Evolutionary conservation across 1,140 invertebrate species (phyloP).

Genomic region (Hermatobates lingyangjiaoensis): DNA sequence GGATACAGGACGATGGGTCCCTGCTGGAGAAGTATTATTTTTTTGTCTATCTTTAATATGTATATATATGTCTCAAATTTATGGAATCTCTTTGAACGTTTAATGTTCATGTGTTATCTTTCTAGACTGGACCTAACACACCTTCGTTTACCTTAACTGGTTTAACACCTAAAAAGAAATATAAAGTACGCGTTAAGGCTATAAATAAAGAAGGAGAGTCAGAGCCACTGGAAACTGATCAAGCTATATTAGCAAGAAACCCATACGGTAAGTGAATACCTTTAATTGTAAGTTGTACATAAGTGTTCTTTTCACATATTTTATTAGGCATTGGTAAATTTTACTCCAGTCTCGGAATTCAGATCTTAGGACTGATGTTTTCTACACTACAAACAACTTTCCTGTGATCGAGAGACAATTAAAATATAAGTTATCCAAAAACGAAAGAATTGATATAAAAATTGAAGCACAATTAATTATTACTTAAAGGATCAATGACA

Average conservation of each 20-base stretch:
- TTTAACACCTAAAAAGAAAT: conserved; percentile 89
- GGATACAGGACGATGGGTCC: conserved; percentile 79
- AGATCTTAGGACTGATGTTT: too few relatives aligned
- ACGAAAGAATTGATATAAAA: too few relatives aligned
- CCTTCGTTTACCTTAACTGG: conserved; percentile 75
- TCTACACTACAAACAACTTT: too few relatives aligned
- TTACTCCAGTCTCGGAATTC: too few relatives aligned
- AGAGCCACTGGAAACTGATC: conserved; percentile 79
- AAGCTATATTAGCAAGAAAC: conserved; percentile 80
- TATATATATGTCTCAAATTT: background rate
- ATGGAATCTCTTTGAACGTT: background rate
- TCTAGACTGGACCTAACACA: conserved; percentile 27
- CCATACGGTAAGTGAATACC: conserved; percentile 55
- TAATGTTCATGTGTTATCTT: conserved; percentile 6
- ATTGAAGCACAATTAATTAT: too few relatives aligned
- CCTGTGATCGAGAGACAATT: too few relatives aligned
- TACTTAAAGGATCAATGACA: too few relatives aligned
- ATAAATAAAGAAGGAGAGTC: conserved; percentile 97
- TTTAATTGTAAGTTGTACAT: background rate
- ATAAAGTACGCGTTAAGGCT: conserved; percentile 95
- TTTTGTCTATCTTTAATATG: background rate
- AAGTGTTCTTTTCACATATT: background rate
- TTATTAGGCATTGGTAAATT: too few relatives aligned
- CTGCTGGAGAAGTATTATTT: conserved; percentile 57
- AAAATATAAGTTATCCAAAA: too few relatives aligned